Conservation (phyloP, 1,140 invertebrate species). For the Caenorhabditis inopinata region DNA sequence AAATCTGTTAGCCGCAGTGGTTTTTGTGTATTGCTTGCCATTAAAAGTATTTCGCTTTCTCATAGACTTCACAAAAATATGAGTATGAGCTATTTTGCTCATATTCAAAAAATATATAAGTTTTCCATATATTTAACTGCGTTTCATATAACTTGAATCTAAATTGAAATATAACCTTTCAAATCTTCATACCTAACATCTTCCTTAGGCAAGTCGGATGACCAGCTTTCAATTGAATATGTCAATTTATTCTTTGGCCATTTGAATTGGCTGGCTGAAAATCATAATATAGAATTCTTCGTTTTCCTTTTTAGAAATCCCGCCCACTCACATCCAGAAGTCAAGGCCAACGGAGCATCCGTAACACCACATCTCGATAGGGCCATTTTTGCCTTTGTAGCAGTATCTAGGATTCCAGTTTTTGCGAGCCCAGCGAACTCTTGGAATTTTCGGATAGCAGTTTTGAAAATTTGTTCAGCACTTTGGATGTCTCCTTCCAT, state of each 20-base stretch:
- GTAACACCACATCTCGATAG: conserved; percentile 60
- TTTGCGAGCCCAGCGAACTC: conserved; percentile 60
- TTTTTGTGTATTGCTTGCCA: too few species aligned
- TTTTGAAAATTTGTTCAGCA: conserved; percentile 48
- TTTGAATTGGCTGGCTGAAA: conserved; percentile 59
- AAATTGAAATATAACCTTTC: neutral
- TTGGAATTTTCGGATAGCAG: conserved; percentile 61
- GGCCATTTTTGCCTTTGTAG: conserved; percentile 63
- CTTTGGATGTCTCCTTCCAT: conserved; percentile 52
- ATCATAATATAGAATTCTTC: too few species aligned
- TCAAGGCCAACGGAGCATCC: conserved; percentile 58
- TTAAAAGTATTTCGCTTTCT: too few species aligned
- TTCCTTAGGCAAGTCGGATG: conserved; percentile 55
- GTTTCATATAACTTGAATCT: too few species aligned
- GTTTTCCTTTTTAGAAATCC: neutral
- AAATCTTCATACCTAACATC: conserved; percentile 47
- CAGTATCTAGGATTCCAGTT: conserved; percentile 58
- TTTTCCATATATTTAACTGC: too few species aligned
- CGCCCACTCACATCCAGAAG: conserved; percentile 34
- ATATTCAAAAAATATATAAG: too few species aligned
- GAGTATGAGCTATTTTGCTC: too few species aligned
- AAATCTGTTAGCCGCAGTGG: too few species aligned
- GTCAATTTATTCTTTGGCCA: conserved; percentile 60
- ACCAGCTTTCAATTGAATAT: conserved; percentile 57
- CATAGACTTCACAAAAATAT: too few species aligned